phyloP scores from a whole-genome alignment of 2,888 invertebrate genomes.

The Mythimna loreyi region DNA sequence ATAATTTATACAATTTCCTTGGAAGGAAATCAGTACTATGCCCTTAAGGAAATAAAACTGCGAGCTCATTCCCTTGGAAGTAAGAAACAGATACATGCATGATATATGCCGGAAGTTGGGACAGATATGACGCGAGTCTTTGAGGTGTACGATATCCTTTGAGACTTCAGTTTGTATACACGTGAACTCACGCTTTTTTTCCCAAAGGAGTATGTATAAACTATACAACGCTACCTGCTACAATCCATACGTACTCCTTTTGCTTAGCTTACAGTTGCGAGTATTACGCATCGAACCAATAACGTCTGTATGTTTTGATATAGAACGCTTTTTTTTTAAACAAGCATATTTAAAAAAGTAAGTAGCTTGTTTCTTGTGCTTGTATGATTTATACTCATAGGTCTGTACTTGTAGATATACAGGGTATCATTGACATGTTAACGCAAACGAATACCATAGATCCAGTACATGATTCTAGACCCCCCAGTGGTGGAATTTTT shows the following conservation, averaged over 20 bases:
- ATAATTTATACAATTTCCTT: slow-evolving; percentile 62
- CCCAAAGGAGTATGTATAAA: neutral
- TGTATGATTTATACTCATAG: no score
- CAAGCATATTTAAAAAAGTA: no score
- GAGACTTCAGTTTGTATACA: neutral
- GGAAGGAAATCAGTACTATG: slow-evolving; percentile 50
- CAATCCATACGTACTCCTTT: neutral
- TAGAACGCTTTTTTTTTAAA: neutral
- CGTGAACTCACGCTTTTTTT: neutral
- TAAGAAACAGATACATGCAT: slow-evolving; percentile 19
- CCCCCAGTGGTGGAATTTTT: no score
- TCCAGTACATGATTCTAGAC: no score
- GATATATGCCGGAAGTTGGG: slow-evolving; percentile 36
- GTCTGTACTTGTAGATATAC: no score
- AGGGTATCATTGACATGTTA: no score
- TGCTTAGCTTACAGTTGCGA: neutral
- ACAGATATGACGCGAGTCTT: slow-evolving; percentile 25
- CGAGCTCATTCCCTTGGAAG: slow-evolving; percentile 42
- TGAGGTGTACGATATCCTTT: slow-evolving; percentile 9
- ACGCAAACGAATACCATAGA: no score
- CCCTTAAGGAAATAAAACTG: slow-evolving; percentile 46
- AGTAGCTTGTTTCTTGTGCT: no score
- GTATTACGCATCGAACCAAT: no score
- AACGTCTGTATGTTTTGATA: neutral
- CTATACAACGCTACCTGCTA: neutral